Percentiles rank a stretch among this genome's conserved stretches.
Evolutionary conservation across 2,888 invertebrate species (phyloP).

Genomic region (Amphipoea lucens): DNA sequence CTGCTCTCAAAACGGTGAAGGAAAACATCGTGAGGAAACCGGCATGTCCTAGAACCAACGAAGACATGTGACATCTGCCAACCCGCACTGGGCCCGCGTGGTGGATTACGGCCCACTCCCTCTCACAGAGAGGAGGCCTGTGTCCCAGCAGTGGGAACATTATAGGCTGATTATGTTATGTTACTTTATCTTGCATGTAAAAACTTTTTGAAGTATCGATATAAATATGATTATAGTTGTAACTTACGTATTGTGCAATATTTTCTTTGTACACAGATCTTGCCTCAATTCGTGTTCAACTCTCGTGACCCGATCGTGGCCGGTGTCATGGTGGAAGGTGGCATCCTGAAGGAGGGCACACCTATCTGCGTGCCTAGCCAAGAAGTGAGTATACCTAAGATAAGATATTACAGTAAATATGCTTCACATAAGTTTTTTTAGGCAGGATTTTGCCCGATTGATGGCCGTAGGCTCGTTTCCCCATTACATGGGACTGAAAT

Average conservation of each 20-base stretch:
- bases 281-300: constrained; percentile 98
- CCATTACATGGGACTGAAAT: not conserved
- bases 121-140: no score
- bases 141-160: no score
- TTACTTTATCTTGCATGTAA: not conserved
- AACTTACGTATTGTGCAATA: not conserved
- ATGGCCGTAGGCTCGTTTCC: not conserved
- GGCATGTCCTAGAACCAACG: no score
- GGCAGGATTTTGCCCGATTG: not conserved
- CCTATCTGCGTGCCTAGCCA: constrained; percentile 99
- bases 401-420: not conserved
- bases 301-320: constrained; percentile 99
- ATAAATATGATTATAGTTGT: not conserved
- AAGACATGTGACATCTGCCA: no score
- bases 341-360: constrained; percentile 98
- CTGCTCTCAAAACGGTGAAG: no score
- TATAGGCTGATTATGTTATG: no score
- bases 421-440: not conserved
- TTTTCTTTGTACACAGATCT: constrained; percentile 83
- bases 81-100: no score
- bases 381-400: constrained; percentile 91
- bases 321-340: constrained; percentile 98
- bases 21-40: no score
- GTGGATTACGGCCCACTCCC: no score
- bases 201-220: not conserved